Conservation (phyloP, 2,888 invertebrate genomes). For the Ophion ellenae region DNA sequence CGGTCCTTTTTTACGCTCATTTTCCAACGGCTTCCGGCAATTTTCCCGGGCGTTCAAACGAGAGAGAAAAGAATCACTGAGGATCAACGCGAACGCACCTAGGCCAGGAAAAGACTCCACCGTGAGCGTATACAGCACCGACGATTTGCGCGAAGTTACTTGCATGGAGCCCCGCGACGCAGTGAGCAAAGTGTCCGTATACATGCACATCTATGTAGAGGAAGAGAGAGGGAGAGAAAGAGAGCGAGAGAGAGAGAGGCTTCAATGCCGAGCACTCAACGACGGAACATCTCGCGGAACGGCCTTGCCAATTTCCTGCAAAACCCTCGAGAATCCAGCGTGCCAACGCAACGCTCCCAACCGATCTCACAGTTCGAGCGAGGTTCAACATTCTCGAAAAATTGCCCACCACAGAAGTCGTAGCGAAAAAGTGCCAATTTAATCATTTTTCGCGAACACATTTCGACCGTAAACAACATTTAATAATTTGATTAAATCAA, state of each 20-base stretch:
- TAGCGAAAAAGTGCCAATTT: too few relatives aligned
- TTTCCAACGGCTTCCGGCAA: slow-evolving; percentile 66
- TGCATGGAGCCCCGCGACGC: slow-evolving; percentile 4
- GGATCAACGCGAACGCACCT: slow-evolving; percentile 28
- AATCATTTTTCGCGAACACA: too few relatives aligned
- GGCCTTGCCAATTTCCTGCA: slow-evolving; percentile 65
- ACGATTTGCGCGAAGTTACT: slow-evolving; percentile 36
- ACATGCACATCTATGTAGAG: slow-evolving; percentile 25
- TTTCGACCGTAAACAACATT: too few relatives aligned
- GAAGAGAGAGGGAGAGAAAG: not conserved
- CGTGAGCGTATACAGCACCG: slow-evolving; percentile 22
- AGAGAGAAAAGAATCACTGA: slow-evolving; percentile 45
- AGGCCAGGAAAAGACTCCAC: slow-evolving; percentile 20
- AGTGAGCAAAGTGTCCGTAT: slow-evolving; percentile 12
- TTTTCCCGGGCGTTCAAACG: slow-evolving; percentile 48
- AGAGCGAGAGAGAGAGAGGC: not conserved
- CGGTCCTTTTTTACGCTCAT: slow-evolving; percentile 15
- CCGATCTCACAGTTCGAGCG: not conserved
- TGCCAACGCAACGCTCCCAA: not conserved
- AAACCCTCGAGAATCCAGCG: slow-evolving; percentile 12
- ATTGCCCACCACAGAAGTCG: not conserved
- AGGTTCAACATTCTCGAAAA: not conserved
- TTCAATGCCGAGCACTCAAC: slow-evolving; percentile 4
- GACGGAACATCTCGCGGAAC: slow-evolving; percentile 56
- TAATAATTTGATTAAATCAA: too few relatives aligned